Evolutionary conservation across 64 coral and sea anemone species (phyloP).

Genomic region (Trachythela sp.): DNA sequence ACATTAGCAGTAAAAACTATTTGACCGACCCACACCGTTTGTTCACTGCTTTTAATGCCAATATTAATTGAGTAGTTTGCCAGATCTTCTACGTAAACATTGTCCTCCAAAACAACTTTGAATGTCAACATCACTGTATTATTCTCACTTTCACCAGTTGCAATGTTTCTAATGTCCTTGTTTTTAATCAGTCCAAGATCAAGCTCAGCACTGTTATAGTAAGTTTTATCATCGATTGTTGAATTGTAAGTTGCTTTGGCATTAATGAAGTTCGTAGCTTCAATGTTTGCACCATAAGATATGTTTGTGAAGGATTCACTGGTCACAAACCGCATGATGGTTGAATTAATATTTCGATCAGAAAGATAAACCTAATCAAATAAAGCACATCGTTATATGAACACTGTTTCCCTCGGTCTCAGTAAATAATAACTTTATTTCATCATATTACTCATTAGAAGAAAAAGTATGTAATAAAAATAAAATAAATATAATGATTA

Average conservation of each 20-base stretch:
- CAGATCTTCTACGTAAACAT: constrained; percentile 62
- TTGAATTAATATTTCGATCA: constrained; percentile 49
- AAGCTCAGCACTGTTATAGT: constrained; percentile 57
- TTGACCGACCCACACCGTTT: constrained; percentile 92
- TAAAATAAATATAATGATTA: too few species aligned
- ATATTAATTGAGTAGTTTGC: constrained; percentile 72
- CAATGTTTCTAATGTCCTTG: background rate
- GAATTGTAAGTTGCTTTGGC: constrained; percentile 46
- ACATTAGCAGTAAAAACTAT: constrained; percentile 53
- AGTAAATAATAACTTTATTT: too few species aligned
- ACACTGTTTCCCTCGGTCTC: too few species aligned
- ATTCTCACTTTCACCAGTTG: background rate
- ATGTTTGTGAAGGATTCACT: constrained; percentile 27
- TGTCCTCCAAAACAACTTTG: constrained; percentile 72
- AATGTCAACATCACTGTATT: constrained; percentile 69
- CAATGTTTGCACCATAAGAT: constrained; percentile 56
- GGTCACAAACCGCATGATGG: constrained; percentile 52
- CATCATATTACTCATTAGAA: too few species aligned
- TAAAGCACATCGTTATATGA: too few species aligned
- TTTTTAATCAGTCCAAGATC: constrained; percentile 61
- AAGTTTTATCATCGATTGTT: constrained; percentile 50
- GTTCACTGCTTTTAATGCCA: constrained; percentile 64
- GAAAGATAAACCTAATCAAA: constrained; percentile 53
- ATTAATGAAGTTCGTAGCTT: background rate
- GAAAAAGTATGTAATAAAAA: too few species aligned